These are phyloP conservation scores for Barbus barbus DNA, from an alignment of 2,113 vertebrate species.

Conservation along the genomic window DNA sequence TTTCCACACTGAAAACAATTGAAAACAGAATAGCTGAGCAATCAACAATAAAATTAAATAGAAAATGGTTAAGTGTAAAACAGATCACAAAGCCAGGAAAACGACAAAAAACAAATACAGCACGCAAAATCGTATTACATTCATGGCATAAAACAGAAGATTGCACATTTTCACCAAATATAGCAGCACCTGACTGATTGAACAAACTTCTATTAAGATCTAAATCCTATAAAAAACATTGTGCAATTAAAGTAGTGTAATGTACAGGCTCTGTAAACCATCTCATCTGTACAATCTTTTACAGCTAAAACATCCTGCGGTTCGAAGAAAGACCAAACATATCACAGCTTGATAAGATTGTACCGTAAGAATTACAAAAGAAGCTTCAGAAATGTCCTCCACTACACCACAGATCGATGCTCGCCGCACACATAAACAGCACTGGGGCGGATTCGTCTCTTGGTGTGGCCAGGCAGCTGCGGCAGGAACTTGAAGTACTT, in stretches of 20 bases:
- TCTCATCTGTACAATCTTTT: slow-evolving; percentile 41
- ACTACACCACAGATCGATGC: slow-evolving; percentile 87
- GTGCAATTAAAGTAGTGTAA: slow-evolving; percentile 45
- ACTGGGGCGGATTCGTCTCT: slow-evolving; percentile 90
- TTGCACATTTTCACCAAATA: slow-evolving; percentile 79
- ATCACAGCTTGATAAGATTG: slow-evolving; percentile 17
- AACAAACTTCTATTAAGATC: slow-evolving; percentile 52
- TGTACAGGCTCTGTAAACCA: slow-evolving; percentile 67
- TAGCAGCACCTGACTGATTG: slow-evolving; percentile 78
- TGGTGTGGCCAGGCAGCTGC: slow-evolving; percentile 86
- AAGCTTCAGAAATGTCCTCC: slow-evolving; percentile 18
- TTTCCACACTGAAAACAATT: background rate
- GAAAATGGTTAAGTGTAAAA: slow-evolving; percentile 1
- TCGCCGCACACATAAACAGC: slow-evolving; percentile 95
- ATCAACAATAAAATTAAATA: slow-evolving; percentile 19
- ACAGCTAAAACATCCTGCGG: background rate
- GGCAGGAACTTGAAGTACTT: slow-evolving; percentile 95
- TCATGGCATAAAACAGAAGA: slow-evolving; percentile 74
- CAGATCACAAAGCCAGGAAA: slow-evolving; percentile 52
- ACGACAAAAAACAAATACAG: slow-evolving; percentile 71
- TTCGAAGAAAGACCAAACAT: slow-evolving; percentile 13
- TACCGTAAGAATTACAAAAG: slow-evolving; percentile 3
- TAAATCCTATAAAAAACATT: slow-evolving; percentile 32
- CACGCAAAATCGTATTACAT: slow-evolving; percentile 73
- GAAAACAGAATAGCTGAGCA: background rate